These are phyloP conservation scores for Percopsis transmontana DNA, from an alignment of 2,113 vertebrate genomes.

Conservation along the genomic window DNA sequence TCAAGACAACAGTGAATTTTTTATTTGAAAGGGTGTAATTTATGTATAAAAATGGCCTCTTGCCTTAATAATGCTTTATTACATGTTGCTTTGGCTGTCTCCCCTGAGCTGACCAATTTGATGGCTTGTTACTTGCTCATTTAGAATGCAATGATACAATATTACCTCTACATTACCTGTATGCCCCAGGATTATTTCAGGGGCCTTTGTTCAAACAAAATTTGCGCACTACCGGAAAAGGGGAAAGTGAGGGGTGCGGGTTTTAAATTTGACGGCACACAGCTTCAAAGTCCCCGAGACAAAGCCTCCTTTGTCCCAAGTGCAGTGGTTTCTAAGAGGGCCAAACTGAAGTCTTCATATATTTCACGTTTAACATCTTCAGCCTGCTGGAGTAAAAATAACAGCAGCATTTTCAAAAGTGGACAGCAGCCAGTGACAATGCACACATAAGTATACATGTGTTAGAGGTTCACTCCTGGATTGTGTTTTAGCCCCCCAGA, in stretches of 20 bases:
- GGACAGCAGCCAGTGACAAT: too few relatives aligned
- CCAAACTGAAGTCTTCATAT: not conserved
- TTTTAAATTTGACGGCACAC: conserved; percentile 1
- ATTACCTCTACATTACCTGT: conserved; percentile 5
- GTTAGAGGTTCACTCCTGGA: too few relatives aligned
- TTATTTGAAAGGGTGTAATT: not conserved
- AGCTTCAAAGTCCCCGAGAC: not conserved
- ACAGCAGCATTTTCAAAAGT: too few relatives aligned
- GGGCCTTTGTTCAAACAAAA: conserved; percentile 26
- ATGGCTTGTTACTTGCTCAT: not conserved
- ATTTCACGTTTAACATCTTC: too few relatives aligned
- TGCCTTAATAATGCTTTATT: not conserved
- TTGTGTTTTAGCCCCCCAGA: too few relatives aligned
- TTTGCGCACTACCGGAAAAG: conserved; percentile 7
- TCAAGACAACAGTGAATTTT: not conserved
- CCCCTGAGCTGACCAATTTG: not conserved
- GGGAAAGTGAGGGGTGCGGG: conserved; percentile 15
- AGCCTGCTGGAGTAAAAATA: too few relatives aligned
- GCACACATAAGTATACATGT: too few relatives aligned
- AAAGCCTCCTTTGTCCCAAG: not conserved
- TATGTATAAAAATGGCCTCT: not conserved
- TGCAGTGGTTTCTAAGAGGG: too few relatives aligned
- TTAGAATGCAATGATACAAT: not conserved
- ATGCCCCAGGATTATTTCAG: conserved; percentile 11
- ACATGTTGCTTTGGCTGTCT: conserved; percentile 37